phyloP scores from a whole-genome alignment of 2,888 invertebrate genomes.

The Nymphalis c-album region DNA sequence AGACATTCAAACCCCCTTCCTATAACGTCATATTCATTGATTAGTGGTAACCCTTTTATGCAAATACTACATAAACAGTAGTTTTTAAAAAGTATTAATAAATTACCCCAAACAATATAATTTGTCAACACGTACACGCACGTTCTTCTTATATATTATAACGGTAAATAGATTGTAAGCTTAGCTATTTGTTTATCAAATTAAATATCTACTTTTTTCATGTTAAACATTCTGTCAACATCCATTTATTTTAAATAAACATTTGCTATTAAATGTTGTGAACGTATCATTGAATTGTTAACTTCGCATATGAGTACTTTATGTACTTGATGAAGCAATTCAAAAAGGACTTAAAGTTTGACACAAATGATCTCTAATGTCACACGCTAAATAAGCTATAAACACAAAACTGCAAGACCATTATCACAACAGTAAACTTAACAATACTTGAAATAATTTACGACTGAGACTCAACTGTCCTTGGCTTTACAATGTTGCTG shows the following conservation, averaged over 20 bases:
- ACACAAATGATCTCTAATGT: slow-evolving; percentile 13
- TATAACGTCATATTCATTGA: too few species aligned
- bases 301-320: not conserved
- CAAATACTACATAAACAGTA: too few species aligned
- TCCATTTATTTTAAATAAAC: not conserved
- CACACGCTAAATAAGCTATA: slow-evolving; percentile 36
- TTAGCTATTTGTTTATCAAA: too few species aligned
- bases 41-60: too few species aligned
- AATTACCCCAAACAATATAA: too few species aligned
- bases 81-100: too few species aligned
- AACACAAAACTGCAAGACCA: slow-evolving; percentile 45
- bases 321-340: slow-evolving; percentile 9
- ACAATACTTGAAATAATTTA: slow-evolving; percentile 62
- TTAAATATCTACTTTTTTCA: too few species aligned
- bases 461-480: slow-evolving; percentile 51
- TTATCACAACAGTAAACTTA: slow-evolving; percentile 57
- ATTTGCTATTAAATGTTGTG: not conserved
- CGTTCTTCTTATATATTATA: too few species aligned
- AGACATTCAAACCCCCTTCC: too few species aligned
- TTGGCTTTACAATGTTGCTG: slow-evolving; percentile 59
- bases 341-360: slow-evolving; percentile 10
- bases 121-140: too few species aligned
- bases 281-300: slow-evolving; percentile 4
- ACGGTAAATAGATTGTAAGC: too few species aligned
- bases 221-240: too few species aligned